These are phyloP conservation scores for Fragum sueziense DNA, from an alignment of 2,888 invertebrate genomes.

Conservation along the genomic window DNA sequence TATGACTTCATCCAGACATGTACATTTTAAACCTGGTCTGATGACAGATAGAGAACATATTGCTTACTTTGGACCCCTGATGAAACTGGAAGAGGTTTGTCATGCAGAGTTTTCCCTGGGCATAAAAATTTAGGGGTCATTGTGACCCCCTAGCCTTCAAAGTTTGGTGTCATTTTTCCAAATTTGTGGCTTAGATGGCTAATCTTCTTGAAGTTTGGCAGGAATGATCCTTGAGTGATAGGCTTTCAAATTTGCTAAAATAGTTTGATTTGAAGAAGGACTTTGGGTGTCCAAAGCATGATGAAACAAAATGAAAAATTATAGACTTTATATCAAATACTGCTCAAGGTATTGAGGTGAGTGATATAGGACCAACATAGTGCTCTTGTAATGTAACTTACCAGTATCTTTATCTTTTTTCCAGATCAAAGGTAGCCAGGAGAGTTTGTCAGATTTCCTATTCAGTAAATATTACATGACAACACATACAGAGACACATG, in stretches of 20 bases:
- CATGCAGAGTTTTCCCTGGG: too few species aligned
- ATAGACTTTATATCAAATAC: too few species aligned
- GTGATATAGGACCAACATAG: too few species aligned
- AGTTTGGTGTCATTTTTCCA: too few species aligned
- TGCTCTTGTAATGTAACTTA: not conserved
- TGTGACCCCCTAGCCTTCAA: too few species aligned
- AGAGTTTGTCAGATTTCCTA: constrained; percentile 73
- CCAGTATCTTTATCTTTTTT: constrained; percentile 10
- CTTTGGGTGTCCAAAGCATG: too few species aligned
- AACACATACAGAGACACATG: constrained; percentile 72
- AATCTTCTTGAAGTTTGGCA: too few species aligned
- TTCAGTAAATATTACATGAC: constrained; percentile 78
- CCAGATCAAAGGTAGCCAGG: constrained; percentile 71
- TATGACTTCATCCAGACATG: constrained; percentile 68
- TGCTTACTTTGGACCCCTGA: constrained; percentile 76
- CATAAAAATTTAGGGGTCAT: too few species aligned
- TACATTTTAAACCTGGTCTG: constrained; percentile 79
- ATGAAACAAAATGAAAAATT: too few species aligned
- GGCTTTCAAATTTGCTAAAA: not conserved
- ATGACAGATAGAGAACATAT: constrained; percentile 77
- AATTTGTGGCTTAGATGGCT: too few species aligned
- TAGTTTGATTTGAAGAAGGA: not conserved
- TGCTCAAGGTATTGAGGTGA: too few species aligned
- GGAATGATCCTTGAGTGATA: too few species aligned
- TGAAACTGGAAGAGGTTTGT: constrained; percentile 76